Evolutionary conservation across 2,888 invertebrate species (phyloP), one percentile per base, ranked within the genome.

Genomic region (Camponotus fellah): DNA sequence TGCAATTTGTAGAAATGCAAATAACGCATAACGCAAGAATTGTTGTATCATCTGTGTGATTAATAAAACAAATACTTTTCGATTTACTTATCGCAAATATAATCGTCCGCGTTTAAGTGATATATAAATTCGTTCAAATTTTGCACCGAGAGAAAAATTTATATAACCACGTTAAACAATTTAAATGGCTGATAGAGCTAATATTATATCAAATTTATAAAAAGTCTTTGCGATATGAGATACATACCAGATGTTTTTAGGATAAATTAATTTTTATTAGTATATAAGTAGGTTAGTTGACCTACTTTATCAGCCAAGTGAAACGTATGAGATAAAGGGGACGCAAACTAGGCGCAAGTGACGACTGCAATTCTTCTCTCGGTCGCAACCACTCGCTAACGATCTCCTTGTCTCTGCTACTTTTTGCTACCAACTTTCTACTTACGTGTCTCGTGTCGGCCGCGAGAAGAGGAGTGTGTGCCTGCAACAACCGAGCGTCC

Each of bases 391-490:
- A 40, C 79, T 79, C 21, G 62, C 81, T 80, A 72, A 64, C 65
- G 34, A 56, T 80, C 58, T 71, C 46, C 69, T 77, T 77, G 69
- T 34, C 69, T 9, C 77, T 43, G 77, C 69, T 69, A 37, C 66
- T 80, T 72, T 72, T 80, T 80, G 37, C 46, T 9, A 26, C 14
- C 60, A 72, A 60, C 77, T 82, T 56, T 85, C 86, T 92, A 96
- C 96, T 96, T 95, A 96, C 96, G 91, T 96, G 96, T 95, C 96
- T 96, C 90, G 95, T 95, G 92, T 96, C 95, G 87, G 95, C 96
- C 87, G 96, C 96, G 91, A 96, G 95, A 86, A 97, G 95, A 81
- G 96, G 96, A 83, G 96, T 96, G 95, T 97, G 97, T 88, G 97
- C 97, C 96, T 97, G 97, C 89, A 96, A 96, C 95, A 96, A 93